Conservation (phyloP, 2,888 invertebrate species). For the Tenthredo scrophulariae region DNA sequence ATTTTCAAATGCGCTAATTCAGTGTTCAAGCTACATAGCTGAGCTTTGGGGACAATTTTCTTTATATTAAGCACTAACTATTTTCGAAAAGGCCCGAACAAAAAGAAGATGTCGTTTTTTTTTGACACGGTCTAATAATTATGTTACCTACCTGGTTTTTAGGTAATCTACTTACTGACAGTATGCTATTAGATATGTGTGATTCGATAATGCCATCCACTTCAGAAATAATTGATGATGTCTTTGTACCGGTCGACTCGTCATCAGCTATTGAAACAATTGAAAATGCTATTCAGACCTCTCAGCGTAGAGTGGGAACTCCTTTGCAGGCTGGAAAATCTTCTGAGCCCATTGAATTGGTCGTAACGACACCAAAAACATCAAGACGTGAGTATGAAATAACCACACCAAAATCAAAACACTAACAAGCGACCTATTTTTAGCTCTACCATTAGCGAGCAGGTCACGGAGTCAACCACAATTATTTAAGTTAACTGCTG, state of each 20-base stretch:
- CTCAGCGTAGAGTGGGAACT: not conserved
- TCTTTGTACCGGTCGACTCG: not conserved
- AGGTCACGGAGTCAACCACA: not conserved
- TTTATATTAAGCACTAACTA: too few species aligned
- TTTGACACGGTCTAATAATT: not conserved
- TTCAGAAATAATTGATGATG: not conserved
- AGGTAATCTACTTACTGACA: not conserved
- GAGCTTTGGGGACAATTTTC: too few species aligned
- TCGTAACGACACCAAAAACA: too few species aligned
- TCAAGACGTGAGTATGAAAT: not conserved
- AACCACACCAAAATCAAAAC: not conserved
- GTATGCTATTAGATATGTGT: not conserved
- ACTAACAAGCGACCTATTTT: not conserved
- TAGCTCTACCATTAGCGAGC: not conserved
- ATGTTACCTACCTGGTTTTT: not conserved
- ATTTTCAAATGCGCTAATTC: too few species aligned
- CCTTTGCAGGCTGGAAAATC: not conserved
- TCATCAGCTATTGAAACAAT: not conserved
- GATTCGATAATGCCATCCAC: not conserved
- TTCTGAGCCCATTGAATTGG: too few species aligned
- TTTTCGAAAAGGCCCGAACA: too few species aligned
- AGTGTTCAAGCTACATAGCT: too few species aligned
- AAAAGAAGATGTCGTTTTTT: too few species aligned
- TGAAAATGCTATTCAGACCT: not conserved
- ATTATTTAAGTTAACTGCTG: not conserved